A percentile compares a stretch with the other conserved stretches of the same genome.
phyloP scores from a whole-genome alignment of 2,888 invertebrate genomes.

The Nematopogon swammerdamellus region DNA sequence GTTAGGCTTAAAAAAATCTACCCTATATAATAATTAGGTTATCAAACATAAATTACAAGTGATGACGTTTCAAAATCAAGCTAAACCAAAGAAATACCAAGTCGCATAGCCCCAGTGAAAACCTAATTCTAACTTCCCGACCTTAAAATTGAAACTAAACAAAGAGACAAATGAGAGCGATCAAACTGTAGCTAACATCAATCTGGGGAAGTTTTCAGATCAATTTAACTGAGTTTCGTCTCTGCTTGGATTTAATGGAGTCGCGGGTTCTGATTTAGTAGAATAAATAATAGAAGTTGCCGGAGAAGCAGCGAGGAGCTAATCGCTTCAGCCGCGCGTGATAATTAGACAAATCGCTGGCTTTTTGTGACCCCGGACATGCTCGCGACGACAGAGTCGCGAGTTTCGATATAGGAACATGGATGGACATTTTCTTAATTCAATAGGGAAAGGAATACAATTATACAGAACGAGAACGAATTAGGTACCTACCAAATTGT shows the following conservation, averaged over 20 bases:
- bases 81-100: too few species aligned
- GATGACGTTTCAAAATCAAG: too few species aligned
- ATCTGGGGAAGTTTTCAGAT: not conserved
- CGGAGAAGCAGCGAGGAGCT: constrained; percentile 27
- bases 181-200: not conserved
- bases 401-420: too few species aligned
- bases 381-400: too few species aligned
- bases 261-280: not conserved
- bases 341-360: constrained; percentile 54
- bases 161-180: not conserved
- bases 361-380: constrained; percentile 10
- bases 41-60: too few species aligned
- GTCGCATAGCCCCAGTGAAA: too few species aligned
- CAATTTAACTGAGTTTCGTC: not conserved
- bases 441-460: too few species aligned
- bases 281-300: not conserved
- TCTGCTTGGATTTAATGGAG: not conserved
- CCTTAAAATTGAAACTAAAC: not conserved
- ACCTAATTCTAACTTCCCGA: not conserved
- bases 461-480: too few species aligned
- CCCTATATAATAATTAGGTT: too few species aligned
- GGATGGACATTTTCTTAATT: too few species aligned
- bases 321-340: constrained; percentile 50
- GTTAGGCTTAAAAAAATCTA: too few species aligned
- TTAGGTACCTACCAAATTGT: too few species aligned